A percentile compares a stretch with the other conserved stretches of the same genome.
Conservation (phyloP, 2,113 vertebrate species). For the Prunella himalayana region DNA sequence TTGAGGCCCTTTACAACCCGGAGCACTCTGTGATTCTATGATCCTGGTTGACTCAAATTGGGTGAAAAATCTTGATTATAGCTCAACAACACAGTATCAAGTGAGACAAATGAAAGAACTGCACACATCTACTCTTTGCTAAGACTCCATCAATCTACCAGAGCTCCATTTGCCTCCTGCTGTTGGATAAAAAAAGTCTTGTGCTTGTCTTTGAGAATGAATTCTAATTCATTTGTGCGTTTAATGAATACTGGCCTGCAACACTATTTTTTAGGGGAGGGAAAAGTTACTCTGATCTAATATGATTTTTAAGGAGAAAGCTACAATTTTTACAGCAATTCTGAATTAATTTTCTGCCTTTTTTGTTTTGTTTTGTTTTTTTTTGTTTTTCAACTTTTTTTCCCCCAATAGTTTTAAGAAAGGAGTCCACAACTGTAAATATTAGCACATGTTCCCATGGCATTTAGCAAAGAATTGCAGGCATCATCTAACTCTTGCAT, state of each 20-base stretch:
- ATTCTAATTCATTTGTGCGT: neutral
- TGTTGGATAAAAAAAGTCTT: neutral
- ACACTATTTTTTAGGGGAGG: neutral
- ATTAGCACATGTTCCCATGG: neutral
- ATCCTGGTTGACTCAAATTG: neutral
- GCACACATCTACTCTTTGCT: neutral
- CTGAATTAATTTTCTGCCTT: neutral
- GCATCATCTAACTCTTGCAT: neutral
- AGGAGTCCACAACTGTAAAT: neutral
- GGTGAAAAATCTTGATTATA: neutral
- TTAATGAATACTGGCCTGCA: neutral
- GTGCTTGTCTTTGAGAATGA: neutral
- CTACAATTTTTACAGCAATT: neutral
- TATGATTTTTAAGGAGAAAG: neutral
- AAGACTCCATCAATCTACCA: neutral
- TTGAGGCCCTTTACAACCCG: neutral
- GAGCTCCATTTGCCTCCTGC: neutral
- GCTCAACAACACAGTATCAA: neutral
- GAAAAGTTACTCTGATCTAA: neutral
- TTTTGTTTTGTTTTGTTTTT: too few relatives aligned
- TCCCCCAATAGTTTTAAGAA: neutral
- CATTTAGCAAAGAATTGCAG: neutral
- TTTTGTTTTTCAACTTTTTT: accelerated
- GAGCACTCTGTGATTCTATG: neutral
- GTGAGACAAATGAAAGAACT: neutral